Evolutionary conservation across 2,797 vertebrate genomes (phyloP).

Genomic region (Glossophaga mutica): DNA sequence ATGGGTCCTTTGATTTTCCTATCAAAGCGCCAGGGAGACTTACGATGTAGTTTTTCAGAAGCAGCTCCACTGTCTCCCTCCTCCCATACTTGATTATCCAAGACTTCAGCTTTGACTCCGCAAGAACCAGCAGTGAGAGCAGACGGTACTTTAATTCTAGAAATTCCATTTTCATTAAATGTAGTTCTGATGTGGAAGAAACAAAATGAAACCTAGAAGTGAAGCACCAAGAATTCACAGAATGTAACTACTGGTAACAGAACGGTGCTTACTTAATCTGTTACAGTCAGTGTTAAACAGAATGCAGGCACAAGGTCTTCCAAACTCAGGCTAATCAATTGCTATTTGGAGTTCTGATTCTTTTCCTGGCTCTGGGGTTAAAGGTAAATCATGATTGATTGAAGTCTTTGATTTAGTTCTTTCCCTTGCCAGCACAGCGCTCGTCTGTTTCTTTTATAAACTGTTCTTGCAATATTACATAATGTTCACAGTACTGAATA

Average conservation of each 20-base stretch:
- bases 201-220: conserved; percentile 94
- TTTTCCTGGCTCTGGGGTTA: conserved; percentile 55
- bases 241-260: conserved; percentile 62
- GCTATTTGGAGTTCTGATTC: conserved; percentile 38
- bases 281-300: conserved; percentile 36
- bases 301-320: conserved; percentile 43
- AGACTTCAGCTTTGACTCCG: conserved; percentile 97
- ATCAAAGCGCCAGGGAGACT: conserved; percentile 72
- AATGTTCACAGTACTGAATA: conserved; percentile 75
- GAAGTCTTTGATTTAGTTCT: conserved; percentile 67
- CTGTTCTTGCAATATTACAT: conserved; percentile 78
- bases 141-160: conserved; percentile 97
- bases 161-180: conserved; percentile 98
- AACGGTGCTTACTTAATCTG: conserved; percentile 57
- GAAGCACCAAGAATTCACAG: conserved; percentile 71
- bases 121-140: conserved; percentile 94
- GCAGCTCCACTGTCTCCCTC: conserved; percentile 93
- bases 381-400: conserved; percentile 46
- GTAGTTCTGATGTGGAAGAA: conserved; percentile 93
- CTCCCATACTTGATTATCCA: conserved; percentile 99
- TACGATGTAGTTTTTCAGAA: conserved; percentile 95
- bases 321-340: conserved; percentile 27
- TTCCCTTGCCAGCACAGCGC: conserved; percentile 74
- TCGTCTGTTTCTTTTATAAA: conserved; percentile 71
- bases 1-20: background rate